phyloP scores from a whole-genome alignment of 2,113 vertebrate genomes.

The Vulpes lagopus region DNA sequence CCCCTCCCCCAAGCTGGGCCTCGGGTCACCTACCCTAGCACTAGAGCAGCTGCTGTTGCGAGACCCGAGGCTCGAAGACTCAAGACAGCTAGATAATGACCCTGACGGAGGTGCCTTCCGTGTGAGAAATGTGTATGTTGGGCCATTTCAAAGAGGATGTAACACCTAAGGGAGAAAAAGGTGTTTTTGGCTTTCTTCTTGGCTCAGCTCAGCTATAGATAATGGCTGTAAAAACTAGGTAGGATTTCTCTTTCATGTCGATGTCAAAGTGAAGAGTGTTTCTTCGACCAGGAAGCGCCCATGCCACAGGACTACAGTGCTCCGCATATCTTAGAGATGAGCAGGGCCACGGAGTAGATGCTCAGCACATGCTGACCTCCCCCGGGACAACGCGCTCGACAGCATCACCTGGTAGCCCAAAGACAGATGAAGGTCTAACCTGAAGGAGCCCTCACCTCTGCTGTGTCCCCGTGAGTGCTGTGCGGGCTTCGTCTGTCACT shows the following conservation, averaged over 20 bases:
- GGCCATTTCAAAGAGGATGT: background rate
- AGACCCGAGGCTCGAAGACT: fast-evolving
- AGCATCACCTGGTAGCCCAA: fast-evolving
- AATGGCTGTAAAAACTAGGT: background rate
- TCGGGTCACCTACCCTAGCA: fast-evolving
- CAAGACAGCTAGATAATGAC: fast-evolving
- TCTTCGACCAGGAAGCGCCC: background rate
- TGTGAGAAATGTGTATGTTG: fast-evolving
- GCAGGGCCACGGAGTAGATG: fast-evolving
- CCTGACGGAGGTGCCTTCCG: fast-evolving
- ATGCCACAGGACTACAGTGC: fast-evolving
- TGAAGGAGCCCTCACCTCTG: fast-evolving
- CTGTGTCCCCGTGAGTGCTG: fast-evolving
- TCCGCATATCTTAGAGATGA: background rate
- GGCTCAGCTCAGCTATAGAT: background rate
- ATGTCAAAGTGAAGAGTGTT: background rate
- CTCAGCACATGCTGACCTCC: fast-evolving
- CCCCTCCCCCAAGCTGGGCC: fast-evolving
- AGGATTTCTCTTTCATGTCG: fast-evolving
- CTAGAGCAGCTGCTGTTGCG: background rate
- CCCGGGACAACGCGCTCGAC: fast-evolving
- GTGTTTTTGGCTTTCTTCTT: background rate
- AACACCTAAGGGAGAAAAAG: fast-evolving
- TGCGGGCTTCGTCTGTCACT: background rate
- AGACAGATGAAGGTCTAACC: too few species aligned